Evolutionary conservation across 2,888 invertebrate genomes (phyloP), one percentile per base, ranked within the genome.

Genomic region (Cordylochernes scorpioides): DNA sequence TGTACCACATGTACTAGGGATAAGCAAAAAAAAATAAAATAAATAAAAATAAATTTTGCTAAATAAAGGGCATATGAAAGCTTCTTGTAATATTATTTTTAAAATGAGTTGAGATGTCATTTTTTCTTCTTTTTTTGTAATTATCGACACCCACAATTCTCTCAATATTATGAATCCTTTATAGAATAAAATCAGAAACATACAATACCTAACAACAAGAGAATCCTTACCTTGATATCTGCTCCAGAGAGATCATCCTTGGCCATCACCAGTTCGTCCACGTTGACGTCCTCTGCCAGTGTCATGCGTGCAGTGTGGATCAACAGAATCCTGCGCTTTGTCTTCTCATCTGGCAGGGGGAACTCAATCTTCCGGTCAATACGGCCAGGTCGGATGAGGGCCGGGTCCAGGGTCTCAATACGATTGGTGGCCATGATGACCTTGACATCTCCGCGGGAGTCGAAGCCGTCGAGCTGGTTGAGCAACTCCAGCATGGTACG

Each of bases 261-360:
- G 4, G 94, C 82, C 80, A 91, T 86, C 39, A 99, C 88, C 29
- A 94, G 67, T 53, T 97, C 94, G 35, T 77, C 82, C 8, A 99
- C 63, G 50, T 88, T 84, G 6, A 99, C 97, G 58, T 97, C 91
- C 37, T 73, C 75, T 7, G 91, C 72, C 33, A 99, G 59, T 0
- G 94, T 99, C 97, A 99, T 99, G 40, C 86, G 65, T n/a, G 80
- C 80, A 1, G 97, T 97, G 55, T 99, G 97, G 46, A 99, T 99
- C 40, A 73, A 78, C 52, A 94, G 91, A 49, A 94, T 94, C 41
- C 94, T 64, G 32, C 80, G 64, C 52, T 88, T 88, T 1, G 97
- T 97, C 54, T 94, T 94, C 52, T 99, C 97, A 58, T 99, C 94
- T 0, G 97, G 97, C 29, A 97, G 60, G 0, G 97, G 97, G 52